Evolutionary conservation across 2,113 vertebrate species (phyloP).

Genomic region (Eidolon helvum): DNA sequence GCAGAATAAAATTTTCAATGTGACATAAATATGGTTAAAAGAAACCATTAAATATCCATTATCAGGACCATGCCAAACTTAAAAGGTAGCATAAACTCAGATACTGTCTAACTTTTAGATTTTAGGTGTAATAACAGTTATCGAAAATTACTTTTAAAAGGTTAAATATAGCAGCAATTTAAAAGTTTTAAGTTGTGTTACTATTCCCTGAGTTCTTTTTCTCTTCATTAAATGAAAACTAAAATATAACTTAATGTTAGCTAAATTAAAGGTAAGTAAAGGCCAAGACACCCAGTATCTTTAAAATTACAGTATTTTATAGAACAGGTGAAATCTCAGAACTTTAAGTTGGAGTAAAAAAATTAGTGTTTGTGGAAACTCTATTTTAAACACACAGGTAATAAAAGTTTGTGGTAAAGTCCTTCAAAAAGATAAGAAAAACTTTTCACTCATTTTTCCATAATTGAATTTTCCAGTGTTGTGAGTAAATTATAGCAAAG

Average conservation of each 20-base stretch:
- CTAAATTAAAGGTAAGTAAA: slow-evolving; percentile 44
- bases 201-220: neutral
- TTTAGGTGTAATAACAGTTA: neutral
- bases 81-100: neutral
- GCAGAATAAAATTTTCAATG: slow-evolving; percentile 41
- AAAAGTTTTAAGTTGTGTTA: slow-evolving; percentile 36
- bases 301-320: slow-evolving; percentile 32
- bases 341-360: neutral
- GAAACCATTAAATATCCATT: slow-evolving; percentile 49
- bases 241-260: slow-evolving; percentile 8
- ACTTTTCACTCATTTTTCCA: neutral
- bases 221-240: neutral
- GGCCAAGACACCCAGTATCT: neutral
- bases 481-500: slow-evolving; percentile 9
- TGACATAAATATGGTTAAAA: slow-evolving; percentile 56
- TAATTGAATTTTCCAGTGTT: slow-evolving; percentile 30
- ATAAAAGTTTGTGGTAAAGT: slow-evolving; percentile 10
- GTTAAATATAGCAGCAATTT: neutral
- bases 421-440: neutral
- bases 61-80: slow-evolving; percentile 47
- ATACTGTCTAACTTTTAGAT: neutral
- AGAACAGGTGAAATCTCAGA: neutral
- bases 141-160: slow-evolving; percentile 6
- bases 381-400: neutral
- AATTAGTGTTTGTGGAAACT: neutral